Evolutionary conservation across 1,140 invertebrate species (phyloP).

Genomic region (Drosophila arizonae): DNA sequence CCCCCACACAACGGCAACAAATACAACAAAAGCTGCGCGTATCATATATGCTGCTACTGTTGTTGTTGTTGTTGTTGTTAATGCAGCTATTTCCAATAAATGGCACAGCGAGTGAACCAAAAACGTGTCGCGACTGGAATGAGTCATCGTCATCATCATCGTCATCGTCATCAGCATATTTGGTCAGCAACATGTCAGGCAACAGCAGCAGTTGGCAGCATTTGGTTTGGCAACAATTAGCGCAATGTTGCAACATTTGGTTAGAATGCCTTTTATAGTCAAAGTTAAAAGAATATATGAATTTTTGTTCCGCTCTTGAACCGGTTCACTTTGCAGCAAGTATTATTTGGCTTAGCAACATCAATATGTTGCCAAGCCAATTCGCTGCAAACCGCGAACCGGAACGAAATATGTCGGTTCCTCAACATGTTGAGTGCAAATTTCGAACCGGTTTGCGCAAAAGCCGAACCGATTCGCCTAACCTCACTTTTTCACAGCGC

Average conservation of each 20-base stretch:
- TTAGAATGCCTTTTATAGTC: background rate
- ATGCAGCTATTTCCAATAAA: conserved; percentile 62
- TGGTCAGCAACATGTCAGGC: conserved; percentile 27
- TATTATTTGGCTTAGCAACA: no score
- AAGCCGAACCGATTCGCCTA: no score
- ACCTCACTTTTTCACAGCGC: no score
- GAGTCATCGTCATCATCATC: conserved; percentile 53
- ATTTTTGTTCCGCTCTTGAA: no score
- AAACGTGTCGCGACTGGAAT: conserved; percentile 31
- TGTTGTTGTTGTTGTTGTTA: conserved; percentile 17
- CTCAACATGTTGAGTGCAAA: no score
- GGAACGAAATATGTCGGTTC: no score
- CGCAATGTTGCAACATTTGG: conserved; percentile 1
- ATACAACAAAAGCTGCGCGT: conserved; percentile 53
- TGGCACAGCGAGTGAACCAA: conserved; percentile 28
- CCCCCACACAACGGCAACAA: conserved; percentile 42
- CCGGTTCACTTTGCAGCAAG: no score
- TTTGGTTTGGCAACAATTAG: conserved; percentile 4
- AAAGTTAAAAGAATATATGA: no score
- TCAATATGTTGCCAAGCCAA: no score
- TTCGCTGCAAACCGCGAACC: no score
- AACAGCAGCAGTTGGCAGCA: conserved; percentile 14
- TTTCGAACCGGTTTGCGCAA: no score
- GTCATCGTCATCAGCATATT: conserved; percentile 13
- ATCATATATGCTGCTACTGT: conserved; percentile 39